A percentile compares a stretch with the other conserved stretches of the same genome.
These are phyloP conservation scores for Drosophila mercatorum DNA, from an alignment of 2,888 invertebrate genomes.

Conservation along the genomic window DNA sequence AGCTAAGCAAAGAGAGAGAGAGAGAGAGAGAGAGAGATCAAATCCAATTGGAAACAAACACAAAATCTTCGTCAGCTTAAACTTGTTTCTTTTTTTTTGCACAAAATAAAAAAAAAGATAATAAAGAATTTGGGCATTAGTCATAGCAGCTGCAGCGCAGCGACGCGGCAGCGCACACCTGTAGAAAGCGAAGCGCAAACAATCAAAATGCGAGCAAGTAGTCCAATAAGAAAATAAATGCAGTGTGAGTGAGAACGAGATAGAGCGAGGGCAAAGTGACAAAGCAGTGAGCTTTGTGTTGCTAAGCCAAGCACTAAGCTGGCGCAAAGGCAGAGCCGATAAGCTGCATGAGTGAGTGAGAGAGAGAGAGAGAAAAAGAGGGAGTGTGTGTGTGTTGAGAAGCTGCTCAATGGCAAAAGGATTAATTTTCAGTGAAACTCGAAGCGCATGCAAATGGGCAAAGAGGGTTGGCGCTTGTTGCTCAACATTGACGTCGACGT, in stretches of 20 bases:
- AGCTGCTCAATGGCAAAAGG: constrained; percentile 41
- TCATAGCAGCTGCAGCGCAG: constrained; percentile 56
- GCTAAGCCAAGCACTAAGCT: constrained; percentile 45
- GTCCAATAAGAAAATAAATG: constrained; percentile 57
- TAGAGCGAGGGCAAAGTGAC: neutral
- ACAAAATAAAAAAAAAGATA: constrained; percentile 39
- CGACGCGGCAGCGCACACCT: constrained; percentile 61
- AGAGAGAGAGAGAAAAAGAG: no score
- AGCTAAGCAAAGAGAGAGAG: constrained; percentile 11
- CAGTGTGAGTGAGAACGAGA: constrained; percentile 5
- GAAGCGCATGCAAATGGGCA: constrained; percentile 37
- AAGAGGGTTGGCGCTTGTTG: constrained; percentile 26
- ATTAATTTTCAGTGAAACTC: constrained; percentile 43
- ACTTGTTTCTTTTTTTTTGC: constrained; percentile 43
- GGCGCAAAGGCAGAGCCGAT: constrained; percentile 43
- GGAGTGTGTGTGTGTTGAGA: constrained; percentile 5
- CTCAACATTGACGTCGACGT: constrained; percentile 19
- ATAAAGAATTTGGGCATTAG: constrained; percentile 58
- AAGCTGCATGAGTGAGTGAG: constrained; percentile 9
- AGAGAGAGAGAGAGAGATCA: neutral
- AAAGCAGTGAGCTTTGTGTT: constrained; percentile 36
- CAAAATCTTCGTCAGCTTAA: constrained; percentile 30
- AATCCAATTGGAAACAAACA: constrained; percentile 22
- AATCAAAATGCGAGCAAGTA: constrained; percentile 43
- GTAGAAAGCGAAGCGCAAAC: constrained; percentile 69